Percentiles rank a stretch among this genome's conserved stretches.
Evolutionary conservation across 2,797 vertebrate genomes (phyloP).

Genomic region (Phoxinus dragarum): DNA sequence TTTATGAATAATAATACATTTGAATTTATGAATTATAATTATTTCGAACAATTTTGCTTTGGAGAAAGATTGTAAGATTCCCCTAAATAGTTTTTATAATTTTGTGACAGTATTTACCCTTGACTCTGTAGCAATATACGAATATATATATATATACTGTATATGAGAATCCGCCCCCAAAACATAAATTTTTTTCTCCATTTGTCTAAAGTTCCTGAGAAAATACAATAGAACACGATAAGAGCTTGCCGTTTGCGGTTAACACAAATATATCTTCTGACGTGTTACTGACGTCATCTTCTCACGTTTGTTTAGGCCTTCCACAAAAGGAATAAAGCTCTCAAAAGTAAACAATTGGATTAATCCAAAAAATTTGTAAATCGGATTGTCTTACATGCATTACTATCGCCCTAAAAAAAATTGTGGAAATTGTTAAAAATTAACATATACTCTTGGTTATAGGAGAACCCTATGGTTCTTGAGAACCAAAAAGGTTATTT

Average conservation of each 20-base stretch:
- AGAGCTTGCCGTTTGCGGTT: constrained; percentile 13
- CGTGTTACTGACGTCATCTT: constrained; percentile 22
- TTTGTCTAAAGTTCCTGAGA: not conserved
- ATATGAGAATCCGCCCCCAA: too few species aligned
- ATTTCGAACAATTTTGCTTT: not conserved
- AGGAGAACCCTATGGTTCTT: too few species aligned
- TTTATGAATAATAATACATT: not conserved
- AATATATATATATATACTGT: too few species aligned
- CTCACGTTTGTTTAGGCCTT: not conserved
- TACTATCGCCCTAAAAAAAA: not conserved
- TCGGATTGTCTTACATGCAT: not conserved
- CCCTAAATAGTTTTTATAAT: not conserved
- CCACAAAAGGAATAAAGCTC: not conserved
- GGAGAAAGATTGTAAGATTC: not conserved
- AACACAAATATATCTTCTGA: constrained; percentile 36
- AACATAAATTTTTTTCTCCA: not conserved
- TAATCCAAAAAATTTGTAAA: not conserved
- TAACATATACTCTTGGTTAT: not conserved
- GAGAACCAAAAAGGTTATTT: too few species aligned
- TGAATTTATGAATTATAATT: not conserved
- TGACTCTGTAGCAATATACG: not conserved
- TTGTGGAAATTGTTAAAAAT: not conserved
- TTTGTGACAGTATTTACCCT: not conserved
- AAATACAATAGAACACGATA: constrained; percentile 9
- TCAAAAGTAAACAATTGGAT: not conserved